Evolutionary conservation across 2,113 vertebrate species (phyloP), one percentile per base, ranked within the genome.

Genomic region (Pogonocichla stellata): DNA sequence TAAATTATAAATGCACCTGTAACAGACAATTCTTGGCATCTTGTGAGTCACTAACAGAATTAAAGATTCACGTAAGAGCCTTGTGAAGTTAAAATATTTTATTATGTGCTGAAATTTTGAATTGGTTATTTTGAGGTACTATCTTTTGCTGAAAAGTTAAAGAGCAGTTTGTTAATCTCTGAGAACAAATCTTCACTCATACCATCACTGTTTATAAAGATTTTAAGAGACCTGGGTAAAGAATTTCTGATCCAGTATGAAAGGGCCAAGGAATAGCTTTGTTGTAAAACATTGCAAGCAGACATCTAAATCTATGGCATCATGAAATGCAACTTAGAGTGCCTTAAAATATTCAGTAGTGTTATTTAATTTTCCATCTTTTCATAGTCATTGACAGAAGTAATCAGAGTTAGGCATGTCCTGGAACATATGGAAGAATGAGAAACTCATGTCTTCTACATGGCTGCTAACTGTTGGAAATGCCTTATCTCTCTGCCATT

Each of bases 41-140:
- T 74, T 0, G 0, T 72, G 48, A 75, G 28, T 82, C 70, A 85
- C 57, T 87, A 83, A 74, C 48, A 81, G 34, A 72, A 84, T 87
- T 75, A 91, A 89, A 85, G 36, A 82, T 67, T 45, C 48, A 75
- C 79, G 12, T 36, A 88, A 79, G 14, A 91, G 16, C 20, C 23
- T 88, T 87, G 26, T 57, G 62, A 86, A 96, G 91, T 86, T 7
- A 78, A 92, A 91, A 61, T 83, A 80, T 82, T 88, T 92, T 91
- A 86, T 83, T 91, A 73, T 29, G 72, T 66, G 70, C 40, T 84
- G 67, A 83, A 88, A 73, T 43, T 70, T 61, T 77, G 45, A 86
- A 86, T 56, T 77, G 36, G 19, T 45, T 45, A 14, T 83, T 86
- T 28, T 60, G 61, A 91, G 9, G 19, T 29, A 51, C 10, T 71